Conservation (phyloP, 23 tunicate species). For the Clavelina lepadiformis region DNA sequence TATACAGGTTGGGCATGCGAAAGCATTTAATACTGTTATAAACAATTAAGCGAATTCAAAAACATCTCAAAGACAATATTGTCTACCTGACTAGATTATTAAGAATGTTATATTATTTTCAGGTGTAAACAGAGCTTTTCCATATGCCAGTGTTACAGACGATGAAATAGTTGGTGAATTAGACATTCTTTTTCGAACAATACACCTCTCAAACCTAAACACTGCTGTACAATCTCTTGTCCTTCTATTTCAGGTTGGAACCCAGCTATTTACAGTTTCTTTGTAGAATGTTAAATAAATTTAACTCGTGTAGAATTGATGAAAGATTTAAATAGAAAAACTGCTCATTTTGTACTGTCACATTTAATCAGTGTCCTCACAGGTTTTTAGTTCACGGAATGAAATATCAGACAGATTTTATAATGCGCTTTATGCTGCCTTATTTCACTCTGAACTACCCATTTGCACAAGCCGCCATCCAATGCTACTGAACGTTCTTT, state of each 20-base stretch:
- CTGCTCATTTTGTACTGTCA: neutral
- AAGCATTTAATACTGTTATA: too few species aligned
- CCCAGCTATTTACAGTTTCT: neutral
- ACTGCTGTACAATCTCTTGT: constrained; percentile 68
- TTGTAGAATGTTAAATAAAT: neutral
- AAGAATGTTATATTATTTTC: neutral
- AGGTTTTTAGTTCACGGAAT: constrained; percentile 56
- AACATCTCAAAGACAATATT: too few species aligned
- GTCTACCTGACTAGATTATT: too few species aligned
- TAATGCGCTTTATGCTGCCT: constrained; percentile 58
- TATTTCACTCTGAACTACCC: constrained; percentile 56
- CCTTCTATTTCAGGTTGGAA: constrained; percentile 51
- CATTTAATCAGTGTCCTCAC: neutral
- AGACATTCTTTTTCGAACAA: constrained; percentile 47
- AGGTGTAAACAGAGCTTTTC: constrained; percentile 88
- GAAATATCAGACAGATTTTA: constrained; percentile 66
- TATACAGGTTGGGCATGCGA: too few species aligned
- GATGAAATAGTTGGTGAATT: constrained; percentile 38
- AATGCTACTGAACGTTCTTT: constrained; percentile 65
- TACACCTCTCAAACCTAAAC: constrained; percentile 56
- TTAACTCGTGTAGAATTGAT: too few species aligned
- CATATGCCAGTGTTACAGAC: constrained; percentile 48
- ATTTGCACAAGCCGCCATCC: constrained; percentile 49
- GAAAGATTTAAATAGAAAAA: too few species aligned
- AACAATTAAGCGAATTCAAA: too few species aligned